phyloP scores from a whole-genome alignment of 2,888 invertebrate genomes.

The Chydorus sphaericus region DNA sequence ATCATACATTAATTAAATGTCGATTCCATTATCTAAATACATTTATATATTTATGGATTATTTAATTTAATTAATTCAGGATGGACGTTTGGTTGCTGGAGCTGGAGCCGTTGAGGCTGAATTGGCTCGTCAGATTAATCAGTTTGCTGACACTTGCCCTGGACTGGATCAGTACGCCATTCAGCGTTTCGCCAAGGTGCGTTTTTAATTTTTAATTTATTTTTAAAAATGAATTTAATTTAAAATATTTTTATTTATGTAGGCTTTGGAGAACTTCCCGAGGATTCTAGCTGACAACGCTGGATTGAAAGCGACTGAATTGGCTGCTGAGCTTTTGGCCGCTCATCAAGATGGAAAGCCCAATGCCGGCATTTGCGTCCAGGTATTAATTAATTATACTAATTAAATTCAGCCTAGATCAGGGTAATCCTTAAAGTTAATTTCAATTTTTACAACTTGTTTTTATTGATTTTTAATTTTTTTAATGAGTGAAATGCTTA shows the following conservation, averaged over 20 bases:
- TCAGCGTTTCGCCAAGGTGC: conserved; percentile 61
- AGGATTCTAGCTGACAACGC: conserved; percentile 88
- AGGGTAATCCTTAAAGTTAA: no score
- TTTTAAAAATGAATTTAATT: neutral
- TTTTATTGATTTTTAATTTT: no score
- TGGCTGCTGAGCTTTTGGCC: conserved; percentile 75
- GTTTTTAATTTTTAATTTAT: neutral
- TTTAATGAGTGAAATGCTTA: conserved; percentile 15
- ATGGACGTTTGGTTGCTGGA: conserved; percentile 61
- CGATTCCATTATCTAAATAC: no score
- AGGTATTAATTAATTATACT: conserved; percentile 39
- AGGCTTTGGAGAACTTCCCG: conserved; percentile 76
- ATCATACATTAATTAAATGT: no score
- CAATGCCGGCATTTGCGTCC: conserved; percentile 73
- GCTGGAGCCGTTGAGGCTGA: conserved; percentile 93
- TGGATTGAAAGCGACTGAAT: conserved; percentile 73
- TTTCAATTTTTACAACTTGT: conserved; percentile 14
- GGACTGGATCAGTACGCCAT: conserved; percentile 96
- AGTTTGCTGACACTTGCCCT: conserved; percentile 79
- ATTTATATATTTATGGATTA: no score
- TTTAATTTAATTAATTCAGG: no score
- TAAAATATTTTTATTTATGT: conserved; percentile 23
- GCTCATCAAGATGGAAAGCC: conserved; percentile 82
- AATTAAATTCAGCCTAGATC: no score
- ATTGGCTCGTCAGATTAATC: conserved; percentile 67